phyloP scores from a whole-genome alignment of 2,888 invertebrate species.

The Tortrix viridana region DNA sequence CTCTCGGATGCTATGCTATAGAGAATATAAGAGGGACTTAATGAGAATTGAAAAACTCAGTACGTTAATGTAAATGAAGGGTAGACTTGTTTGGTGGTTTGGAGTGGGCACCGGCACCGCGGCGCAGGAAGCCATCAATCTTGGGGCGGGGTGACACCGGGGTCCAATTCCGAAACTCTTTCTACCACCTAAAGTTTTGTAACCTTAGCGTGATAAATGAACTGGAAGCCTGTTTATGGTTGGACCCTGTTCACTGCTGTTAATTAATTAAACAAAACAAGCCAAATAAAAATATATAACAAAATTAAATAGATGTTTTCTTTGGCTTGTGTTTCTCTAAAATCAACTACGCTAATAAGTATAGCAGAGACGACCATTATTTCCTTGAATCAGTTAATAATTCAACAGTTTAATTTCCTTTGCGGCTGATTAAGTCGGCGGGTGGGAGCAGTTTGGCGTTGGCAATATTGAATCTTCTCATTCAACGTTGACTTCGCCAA shows the following conservation, averaged over 20 bases:
- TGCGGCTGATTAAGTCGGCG: slow-evolving; percentile 62
- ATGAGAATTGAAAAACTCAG: slow-evolving; percentile 58
- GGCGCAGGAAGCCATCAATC: slow-evolving; percentile 69
- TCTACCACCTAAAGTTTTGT: slow-evolving; percentile 67
- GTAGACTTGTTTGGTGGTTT: too few relatives aligned
- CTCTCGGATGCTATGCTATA: not conserved
- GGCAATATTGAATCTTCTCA: slow-evolving; percentile 52
- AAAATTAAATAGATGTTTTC: too few relatives aligned
- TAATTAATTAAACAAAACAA: slow-evolving; percentile 48
- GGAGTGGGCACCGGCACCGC: slow-evolving; percentile 56
- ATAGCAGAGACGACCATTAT: slow-evolving; percentile 44
- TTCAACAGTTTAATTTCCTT: slow-evolving; percentile 75
- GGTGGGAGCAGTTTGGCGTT: slow-evolving; percentile 41
- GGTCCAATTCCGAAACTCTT: slow-evolving; percentile 66
- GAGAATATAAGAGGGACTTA: slow-evolving; percentile 44
- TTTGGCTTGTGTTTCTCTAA: too few relatives aligned
- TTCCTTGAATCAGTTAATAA: slow-evolving; percentile 61
- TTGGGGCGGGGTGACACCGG: slow-evolving; percentile 70
- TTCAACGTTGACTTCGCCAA: slow-evolving; percentile 46
- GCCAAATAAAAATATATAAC: not conserved
- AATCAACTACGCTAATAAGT: not conserved
- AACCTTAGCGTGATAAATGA: slow-evolving; percentile 74
- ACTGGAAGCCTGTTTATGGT: slow-evolving; percentile 57
- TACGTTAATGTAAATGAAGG: slow-evolving; percentile 63
- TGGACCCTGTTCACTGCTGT: slow-evolving; percentile 47